Percentiles rank a stretch among this genome's conserved stretches.
phyloP scores from a whole-genome alignment of 2,797 vertebrate species.

The Anomalospiza imberbis region DNA sequence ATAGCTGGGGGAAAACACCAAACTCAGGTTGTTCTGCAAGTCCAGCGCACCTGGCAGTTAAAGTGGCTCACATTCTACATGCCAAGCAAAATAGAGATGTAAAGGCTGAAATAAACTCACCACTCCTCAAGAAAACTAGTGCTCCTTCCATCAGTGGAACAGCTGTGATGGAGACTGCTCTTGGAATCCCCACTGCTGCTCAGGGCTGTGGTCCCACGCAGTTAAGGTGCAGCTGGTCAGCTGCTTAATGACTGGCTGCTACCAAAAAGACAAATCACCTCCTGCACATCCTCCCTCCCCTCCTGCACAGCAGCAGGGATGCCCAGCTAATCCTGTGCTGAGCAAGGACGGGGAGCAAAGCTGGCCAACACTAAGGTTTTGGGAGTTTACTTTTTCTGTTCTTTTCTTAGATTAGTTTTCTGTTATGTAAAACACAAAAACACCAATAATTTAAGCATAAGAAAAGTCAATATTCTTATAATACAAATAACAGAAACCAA shows the following conservation, averaged over 20 bases:
- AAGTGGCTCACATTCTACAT: not conserved
- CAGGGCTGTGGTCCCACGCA: not conserved
- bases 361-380: not conserved
- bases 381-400: not conserved
- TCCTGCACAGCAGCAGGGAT: not conserved
- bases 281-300: not conserved
- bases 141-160: not conserved
- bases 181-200: not conserved
- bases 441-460: not conserved
- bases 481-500: not conserved
- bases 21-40: not conserved
- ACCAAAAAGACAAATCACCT: not conserved
- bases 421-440: not conserved
- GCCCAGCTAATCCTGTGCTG: not conserved
- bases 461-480: not conserved
- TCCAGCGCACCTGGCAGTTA: not conserved
- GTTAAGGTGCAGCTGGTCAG: accelerated
- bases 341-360: not conserved
- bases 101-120: not conserved
- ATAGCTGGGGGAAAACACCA: not conserved
- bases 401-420: not conserved
- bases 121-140: not conserved
- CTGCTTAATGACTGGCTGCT: not conserved
- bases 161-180: not conserved
- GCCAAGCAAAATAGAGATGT: not conserved